These are phyloP conservation scores for Boleophthalmus pectinirostris DNA, from an alignment of 2,113 vertebrate species.

Conservation along the genomic window DNA sequence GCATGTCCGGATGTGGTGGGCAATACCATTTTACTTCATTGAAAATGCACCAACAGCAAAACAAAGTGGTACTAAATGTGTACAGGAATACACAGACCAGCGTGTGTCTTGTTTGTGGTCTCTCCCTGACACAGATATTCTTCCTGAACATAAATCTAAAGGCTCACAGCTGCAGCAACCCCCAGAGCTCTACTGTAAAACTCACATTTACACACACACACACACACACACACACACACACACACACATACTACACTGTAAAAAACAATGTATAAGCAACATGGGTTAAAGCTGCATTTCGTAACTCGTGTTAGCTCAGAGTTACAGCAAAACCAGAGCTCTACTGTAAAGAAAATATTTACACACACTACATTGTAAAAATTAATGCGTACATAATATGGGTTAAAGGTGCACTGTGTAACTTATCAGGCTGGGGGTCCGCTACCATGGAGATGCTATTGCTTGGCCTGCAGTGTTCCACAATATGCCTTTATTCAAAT, in stretches of 20 bases:
- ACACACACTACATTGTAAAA: too few relatives aligned
- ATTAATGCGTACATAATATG: too few relatives aligned
- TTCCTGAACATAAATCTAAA: slow-evolving; percentile 39
- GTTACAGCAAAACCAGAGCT: too few relatives aligned
- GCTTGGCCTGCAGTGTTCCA: too few relatives aligned
- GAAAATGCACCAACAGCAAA: slow-evolving; percentile 14
- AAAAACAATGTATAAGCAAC: not conserved
- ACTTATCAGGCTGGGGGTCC: too few relatives aligned
- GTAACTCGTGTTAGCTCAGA: too few relatives aligned
- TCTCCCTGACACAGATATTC: slow-evolving; percentile 34
- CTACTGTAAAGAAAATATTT: too few relatives aligned
- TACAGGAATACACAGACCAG: slow-evolving; percentile 32
- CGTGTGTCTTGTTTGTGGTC: slow-evolving; percentile 28
- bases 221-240: slow-evolving; percentile 23
- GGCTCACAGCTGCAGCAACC: slow-evolving; percentile 55
- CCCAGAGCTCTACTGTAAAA: slow-evolving; percentile 38
- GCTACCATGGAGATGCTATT: too few relatives aligned
- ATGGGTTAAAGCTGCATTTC: too few relatives aligned
- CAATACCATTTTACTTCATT: slow-evolving; percentile 34
- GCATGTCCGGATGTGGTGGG: slow-evolving; percentile 21
- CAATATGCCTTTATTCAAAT: too few relatives aligned
- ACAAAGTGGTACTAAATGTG: slow-evolving; percentile 19
- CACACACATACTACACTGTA: slow-evolving; percentile 37
- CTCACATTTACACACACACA: slow-evolving; percentile 2
- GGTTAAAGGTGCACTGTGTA: too few relatives aligned